Evolutionary conservation across 1,140 invertebrate species (phyloP), one percentile per base, ranked within the genome.

Genomic region (Calosoma granatense): DNA sequence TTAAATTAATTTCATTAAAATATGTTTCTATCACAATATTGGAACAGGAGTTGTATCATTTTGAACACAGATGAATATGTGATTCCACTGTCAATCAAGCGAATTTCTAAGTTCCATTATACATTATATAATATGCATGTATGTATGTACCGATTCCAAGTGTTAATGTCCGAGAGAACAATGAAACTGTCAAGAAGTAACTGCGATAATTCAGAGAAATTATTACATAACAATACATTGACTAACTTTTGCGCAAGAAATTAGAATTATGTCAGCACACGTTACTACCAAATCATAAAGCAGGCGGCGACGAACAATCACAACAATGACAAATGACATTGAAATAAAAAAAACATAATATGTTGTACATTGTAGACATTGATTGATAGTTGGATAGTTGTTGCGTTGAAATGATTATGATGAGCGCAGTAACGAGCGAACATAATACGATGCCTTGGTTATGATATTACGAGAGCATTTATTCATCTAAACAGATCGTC

Each of bases 401-500:
- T n/a, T n/a, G n/a, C n/a, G n/a, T n/a, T n/a, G n/a, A n/a, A n/a
- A n/a, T n/a, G n/a, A n/a, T n/a, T 30, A 30, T 30, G 4, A 30
- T 30, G 26, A 30, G 26, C 26, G 26, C 14, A 14, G 26, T 30
- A 30, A 30, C 26, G 26, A 30, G 26, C 14, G 26, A 30, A 30
- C 26, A 30, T 14, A 30, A 30, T 30, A 14, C 14, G 14, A 30
- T 30, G n/a, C n/a, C n/a, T n/a, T n/a, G n/a, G n/a, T n/a, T n/a
- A n/a, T n/a, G n/a, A n/a, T n/a, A n/a, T n/a, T n/a, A 12, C 15
- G 9, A 47, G 41, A 47, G 54, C 55, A 55, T 56, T 67, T 69
- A 78, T 72, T 86, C 83, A 62, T 82, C 76, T 26, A 87, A 72
- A 65, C 82, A 83, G 51, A 81, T 77, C 22, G 85, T 87, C 55